Conservation (phyloP, 2,113 vertebrate genomes). For the Rhinogobius similis region DNA sequence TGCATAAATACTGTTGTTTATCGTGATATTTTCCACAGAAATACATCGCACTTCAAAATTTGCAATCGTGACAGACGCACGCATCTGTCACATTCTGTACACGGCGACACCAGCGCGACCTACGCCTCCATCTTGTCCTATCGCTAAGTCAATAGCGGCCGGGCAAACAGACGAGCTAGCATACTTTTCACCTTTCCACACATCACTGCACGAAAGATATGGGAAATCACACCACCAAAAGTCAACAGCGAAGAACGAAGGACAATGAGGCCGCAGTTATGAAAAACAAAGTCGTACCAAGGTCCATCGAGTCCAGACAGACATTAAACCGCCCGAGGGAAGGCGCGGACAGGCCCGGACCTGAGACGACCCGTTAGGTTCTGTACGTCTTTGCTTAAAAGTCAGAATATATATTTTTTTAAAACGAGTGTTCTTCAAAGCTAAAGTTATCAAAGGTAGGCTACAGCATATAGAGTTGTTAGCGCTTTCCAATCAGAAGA, state of each 20-base stretch:
- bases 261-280: slow-evolving; percentile 62
- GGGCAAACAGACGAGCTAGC: slow-evolving; percentile 68
- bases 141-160: slow-evolving; percentile 81
- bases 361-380: background rate
- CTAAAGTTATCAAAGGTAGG: background rate
- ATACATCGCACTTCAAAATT: too few species aligned
- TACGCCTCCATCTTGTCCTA: slow-evolving; percentile 72
- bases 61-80: too few species aligned
- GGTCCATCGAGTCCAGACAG: slow-evolving; percentile 64
- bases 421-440: slow-evolving; percentile 20
- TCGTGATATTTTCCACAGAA: too few species aligned
- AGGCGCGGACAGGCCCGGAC: slow-evolving; percentile 13
- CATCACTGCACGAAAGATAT: slow-evolving; percentile 70
- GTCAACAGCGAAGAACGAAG: slow-evolving; percentile 74
- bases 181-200: slow-evolving; percentile 75
- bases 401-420: slow-evolving; percentile 14
- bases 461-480: background rate
- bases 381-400: slow-evolving; percentile 10
- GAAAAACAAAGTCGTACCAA: slow-evolving; percentile 76
- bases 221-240: slow-evolving; percentile 74
- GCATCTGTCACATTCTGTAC: background rate
- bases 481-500: background rate
- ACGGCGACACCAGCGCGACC: slow-evolving; percentile 57
- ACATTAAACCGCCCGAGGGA: slow-evolving; percentile 42
- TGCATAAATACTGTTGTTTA: too few species aligned